Base-by-base conservation (phyloP, 2,888 invertebrate species). In the Clanis bilineata region DNA sequence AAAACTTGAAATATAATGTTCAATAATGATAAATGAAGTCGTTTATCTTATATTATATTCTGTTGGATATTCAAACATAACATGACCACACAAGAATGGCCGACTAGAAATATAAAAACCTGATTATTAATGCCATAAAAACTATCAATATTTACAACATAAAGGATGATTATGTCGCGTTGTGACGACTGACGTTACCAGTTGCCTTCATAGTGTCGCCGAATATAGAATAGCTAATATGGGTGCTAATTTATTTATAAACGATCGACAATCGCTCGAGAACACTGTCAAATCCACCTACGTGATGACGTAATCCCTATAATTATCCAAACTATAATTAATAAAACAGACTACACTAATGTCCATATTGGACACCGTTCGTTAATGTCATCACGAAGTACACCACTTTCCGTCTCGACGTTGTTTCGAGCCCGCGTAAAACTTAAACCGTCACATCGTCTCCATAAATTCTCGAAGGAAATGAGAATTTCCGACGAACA, bases 401-500 rank as follows among this genome's bases (percentile, higher is more conserved):
- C 28, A 28, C 28, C 25, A 45, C 23, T 32, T 18, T 32, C 18
- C 18, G 18, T 10, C 32, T 21, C 22, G 3, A 9, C 9, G 51
- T 32, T 28, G 28, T 54, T 54, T 54, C 6, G 36, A 59, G 43
- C 43, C 21, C 43, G 39, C 32, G 55, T n/a, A 41, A 39, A 43
- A 28, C 39, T 25, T 59, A 58, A 38, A 39, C 51, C 7, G 22
- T 51, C 36, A 51, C 67, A 66, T 60, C 75, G 71, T 79, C 79
- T 82, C 80, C 77, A 78, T 77, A 74, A 83, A 82, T 85, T 85
- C 83, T 81, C 76, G 76, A 79, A 86, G 86, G 88, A 89, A 90
- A 88, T 86, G 82, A 85, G 83, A 84, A 85, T 88, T 85, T 86
- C 85, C 85, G 79, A 86, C 83, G 85, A 88, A 86, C 84, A 79